These are phyloP conservation scores for Cepaea hortensis DNA, from an alignment of 2,888 invertebrate genomes.

Conservation along the genomic window DNA sequence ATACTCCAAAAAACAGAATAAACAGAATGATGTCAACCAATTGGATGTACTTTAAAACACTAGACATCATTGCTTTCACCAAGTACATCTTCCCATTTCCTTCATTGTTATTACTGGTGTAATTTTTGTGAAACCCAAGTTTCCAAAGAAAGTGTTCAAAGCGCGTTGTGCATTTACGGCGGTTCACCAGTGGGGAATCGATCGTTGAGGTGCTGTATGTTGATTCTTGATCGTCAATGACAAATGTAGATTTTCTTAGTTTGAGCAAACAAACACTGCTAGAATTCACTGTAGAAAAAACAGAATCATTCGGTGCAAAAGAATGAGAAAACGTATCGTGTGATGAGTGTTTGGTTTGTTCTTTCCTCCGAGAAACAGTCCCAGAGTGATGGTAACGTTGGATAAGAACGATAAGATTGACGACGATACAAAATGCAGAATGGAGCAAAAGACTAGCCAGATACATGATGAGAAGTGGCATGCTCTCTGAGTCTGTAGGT, in stretches of 20 bases:
- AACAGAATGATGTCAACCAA: neutral
- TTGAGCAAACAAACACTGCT: too few species aligned
- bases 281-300: too few species aligned
- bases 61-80: neutral
- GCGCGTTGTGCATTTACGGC: too few species aligned
- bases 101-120: too few species aligned
- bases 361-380: neutral
- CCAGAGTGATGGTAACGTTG: neutral
- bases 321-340: too few species aligned
- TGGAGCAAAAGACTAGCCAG: slow-evolving; percentile 18
- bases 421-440: neutral
- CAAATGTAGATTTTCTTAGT: too few species aligned
- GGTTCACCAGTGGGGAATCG: too few species aligned
- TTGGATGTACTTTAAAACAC: neutral
- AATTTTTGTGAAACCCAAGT: neutral
- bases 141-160: neutral
- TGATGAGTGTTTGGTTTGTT: neutral
- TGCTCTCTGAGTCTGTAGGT: slow-evolving; percentile 18
- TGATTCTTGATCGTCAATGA: too few species aligned
- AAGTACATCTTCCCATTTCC: neutral
- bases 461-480: slow-evolving; percentile 34
- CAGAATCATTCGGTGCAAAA: too few species aligned
- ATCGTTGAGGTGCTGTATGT: too few species aligned
- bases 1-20: slow-evolving; percentile 8
- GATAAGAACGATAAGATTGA: slow-evolving; percentile 22